Base-by-base conservation (phyloP, 2,113 vertebrate genomes). In the Corythoichthys intestinalis region DNA sequence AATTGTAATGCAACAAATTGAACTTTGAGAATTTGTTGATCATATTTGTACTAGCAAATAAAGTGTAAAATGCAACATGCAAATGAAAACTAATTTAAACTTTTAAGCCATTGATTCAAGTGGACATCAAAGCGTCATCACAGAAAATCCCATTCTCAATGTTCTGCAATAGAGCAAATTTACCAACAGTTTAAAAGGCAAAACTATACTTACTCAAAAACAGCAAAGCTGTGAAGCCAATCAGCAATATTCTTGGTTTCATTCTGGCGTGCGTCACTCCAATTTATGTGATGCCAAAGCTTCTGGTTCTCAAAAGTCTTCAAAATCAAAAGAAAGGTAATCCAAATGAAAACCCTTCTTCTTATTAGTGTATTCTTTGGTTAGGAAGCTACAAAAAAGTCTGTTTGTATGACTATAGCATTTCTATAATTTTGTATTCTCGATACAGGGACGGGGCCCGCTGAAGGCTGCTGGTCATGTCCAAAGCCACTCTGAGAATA, bases 191-290 rank as follows among this genome's bases (percentile, higher is more conserved):
- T 44, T 3, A 4, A 59, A 37, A 69, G 53, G 5, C 8, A 2
- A 4, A 75, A 46, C 2, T 37, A 1, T 83, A 92, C 92, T 93
- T 80, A 93, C 92, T 73, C 37, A 83, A 82, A 75, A 71, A 83
- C 66, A 60, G 65, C 53, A 87, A 47, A 9, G 71, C 80, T 73
- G 80, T 65, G 53, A 90, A 60, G 71, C 68, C 76, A 59, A n/a
- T 41, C 65, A 89, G 69, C 15, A 87, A 17, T 68, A 86, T 64
- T 57, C 83, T 83, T 50, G 80, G 70, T 77, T 86, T 89, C 88
- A 92, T 93, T 59, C 74, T 87, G 67, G 46, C 77, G 62, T 64
- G 76, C 80, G 85, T 83, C 74, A 62, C 53, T 72, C 44, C 67
- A 56, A 14, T 11, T 35, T 67, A 28, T 58, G 66, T 41, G 0